Percentiles rank a stretch among this genome's conserved stretches.
These are phyloP conservation scores for Arvicanthis niloticus DNA, from an alignment of 2,113 vertebrate species.

Conservation along the genomic window DNA sequence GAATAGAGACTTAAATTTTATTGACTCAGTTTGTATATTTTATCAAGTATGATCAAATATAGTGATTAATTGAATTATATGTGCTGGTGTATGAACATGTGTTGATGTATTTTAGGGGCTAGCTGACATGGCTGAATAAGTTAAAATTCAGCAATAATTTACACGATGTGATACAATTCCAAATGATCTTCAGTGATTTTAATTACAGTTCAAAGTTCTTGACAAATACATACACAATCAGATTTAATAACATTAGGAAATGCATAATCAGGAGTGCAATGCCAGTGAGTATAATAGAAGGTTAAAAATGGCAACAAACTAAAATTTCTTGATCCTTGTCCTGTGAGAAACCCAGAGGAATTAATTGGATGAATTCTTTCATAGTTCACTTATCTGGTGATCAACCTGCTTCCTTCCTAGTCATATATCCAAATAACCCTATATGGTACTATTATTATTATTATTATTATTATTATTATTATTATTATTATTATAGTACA, in stretches of 20 bases:
- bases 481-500: no score
- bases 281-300: background rate
- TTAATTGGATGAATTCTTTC: constrained; percentile 19
- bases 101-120: background rate
- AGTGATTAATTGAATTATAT: background rate
- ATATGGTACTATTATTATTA: no score
- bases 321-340: background rate
- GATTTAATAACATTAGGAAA: background rate
- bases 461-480: no score
- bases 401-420: background rate
- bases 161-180: background rate
- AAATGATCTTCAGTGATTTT: background rate
- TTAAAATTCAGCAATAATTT: background rate
- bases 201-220: background rate
- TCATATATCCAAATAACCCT: background rate
- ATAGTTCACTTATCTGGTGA: constrained; percentile 44
- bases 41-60: constrained; percentile 18
- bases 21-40: constrained; percentile 21
- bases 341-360: background rate
- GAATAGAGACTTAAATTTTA: constrained; percentile 25
- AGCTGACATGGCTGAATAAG: background rate
- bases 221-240: background rate
- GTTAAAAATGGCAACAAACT: background rate
- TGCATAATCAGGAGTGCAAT: background rate
- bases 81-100: background rate